A percentile compares a stretch with the other conserved stretches of the same genome.
These are phyloP conservation scores for Prinia subflava DNA, from an alignment of 2,113 vertebrate species.

Conservation along the genomic window DNA sequence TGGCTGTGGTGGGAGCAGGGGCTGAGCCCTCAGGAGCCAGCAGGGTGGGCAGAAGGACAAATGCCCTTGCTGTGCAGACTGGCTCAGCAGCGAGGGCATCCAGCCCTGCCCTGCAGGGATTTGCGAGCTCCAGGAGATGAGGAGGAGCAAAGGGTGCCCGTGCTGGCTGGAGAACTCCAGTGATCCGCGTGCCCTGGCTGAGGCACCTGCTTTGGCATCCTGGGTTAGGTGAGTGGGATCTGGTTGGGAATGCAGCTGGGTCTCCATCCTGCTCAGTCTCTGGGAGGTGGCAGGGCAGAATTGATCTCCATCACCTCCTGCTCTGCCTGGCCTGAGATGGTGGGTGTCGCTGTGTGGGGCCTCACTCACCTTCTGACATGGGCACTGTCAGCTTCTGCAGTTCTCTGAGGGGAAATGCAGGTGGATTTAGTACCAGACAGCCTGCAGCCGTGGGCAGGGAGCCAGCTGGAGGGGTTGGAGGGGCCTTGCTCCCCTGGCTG, in stretches of 20 bases:
- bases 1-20: not conserved
- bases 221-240: not conserved
- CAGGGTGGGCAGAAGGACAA: not conserved
- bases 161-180: not conserved
- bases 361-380: rapidly evolving
- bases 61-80: not conserved
- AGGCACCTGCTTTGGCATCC: not conserved
- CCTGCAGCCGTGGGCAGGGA: not conserved
- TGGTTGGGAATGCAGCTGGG: not conserved
- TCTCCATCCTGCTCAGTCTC: not conserved
- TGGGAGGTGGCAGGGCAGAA: not conserved
- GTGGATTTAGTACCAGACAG: not conserved
- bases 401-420: rapidly evolving
- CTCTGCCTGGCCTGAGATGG: not conserved
- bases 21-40: not conserved
- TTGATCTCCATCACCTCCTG: rapidly evolving
- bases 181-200: rapidly evolving
- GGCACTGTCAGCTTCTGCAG: not conserved
- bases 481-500: not conserved
- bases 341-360: not conserved
- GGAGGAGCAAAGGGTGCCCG: not conserved
- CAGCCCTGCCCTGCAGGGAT: rapidly evolving
- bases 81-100: rapidly evolving
- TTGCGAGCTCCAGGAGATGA: not conserved
- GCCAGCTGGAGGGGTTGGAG: not conserved